Conservation (phyloP, 2,797 vertebrate genomes). For the Rhincodon typus region DNA sequence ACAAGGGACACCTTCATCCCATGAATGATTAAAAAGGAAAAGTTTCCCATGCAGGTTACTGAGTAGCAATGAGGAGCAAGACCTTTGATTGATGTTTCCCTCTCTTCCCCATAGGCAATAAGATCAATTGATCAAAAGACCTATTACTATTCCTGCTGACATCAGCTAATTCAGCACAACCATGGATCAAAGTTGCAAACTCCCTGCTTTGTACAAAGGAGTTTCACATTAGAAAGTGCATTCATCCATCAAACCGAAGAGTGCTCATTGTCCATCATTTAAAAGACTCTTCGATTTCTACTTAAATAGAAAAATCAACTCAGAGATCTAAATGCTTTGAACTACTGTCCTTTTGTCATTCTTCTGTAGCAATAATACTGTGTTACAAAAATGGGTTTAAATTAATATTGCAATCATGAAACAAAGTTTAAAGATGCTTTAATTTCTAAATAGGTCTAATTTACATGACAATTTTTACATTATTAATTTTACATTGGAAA, state of each 20-base stretch:
- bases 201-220: not conserved
- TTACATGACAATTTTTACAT: not conserved
- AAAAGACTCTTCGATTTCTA: not conserved
- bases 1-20: not conserved
- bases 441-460: not conserved
- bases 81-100: not conserved
- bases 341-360: not conserved
- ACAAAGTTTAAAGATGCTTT: not conserved
- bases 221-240: not conserved
- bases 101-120: not conserved
- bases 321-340: not conserved
- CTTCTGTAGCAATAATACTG: not conserved
- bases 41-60: not conserved
- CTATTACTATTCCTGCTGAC: not conserved
- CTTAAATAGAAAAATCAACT: not conserved
- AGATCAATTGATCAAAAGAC: not conserved
- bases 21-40: not conserved
- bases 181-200: not conserved
- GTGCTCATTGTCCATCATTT: not conserved
- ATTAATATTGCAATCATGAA: not conserved
- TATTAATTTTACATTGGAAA: not conserved
- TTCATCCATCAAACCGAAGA: not conserved
- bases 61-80: not conserved
- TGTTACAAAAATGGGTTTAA: not conserved
- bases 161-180: not conserved